Conservation (phyloP, 2,113 vertebrate species). For the Tupaia chinensis region DNA sequence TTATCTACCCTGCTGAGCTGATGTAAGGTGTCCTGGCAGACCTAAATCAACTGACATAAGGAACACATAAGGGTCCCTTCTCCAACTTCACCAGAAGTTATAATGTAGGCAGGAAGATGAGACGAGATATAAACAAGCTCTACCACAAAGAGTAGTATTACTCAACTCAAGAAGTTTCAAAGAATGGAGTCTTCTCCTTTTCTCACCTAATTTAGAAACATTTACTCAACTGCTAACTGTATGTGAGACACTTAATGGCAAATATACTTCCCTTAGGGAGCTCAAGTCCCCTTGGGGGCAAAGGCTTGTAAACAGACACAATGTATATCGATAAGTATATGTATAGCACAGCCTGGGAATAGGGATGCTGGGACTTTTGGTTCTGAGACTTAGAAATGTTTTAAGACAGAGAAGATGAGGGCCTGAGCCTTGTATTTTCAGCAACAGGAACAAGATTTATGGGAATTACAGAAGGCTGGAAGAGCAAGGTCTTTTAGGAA, state of each 20-base stretch:
- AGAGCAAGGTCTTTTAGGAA: neutral
- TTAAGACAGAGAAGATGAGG: neutral
- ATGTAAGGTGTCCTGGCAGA: neutral
- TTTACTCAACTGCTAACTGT: neutral
- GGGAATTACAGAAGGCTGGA: neutral
- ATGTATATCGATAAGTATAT: neutral
- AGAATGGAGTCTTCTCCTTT: neutral
- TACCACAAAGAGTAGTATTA: neutral
- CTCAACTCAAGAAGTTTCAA: neutral
- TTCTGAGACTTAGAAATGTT: neutral
- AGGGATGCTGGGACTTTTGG: neutral
- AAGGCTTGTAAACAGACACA: neutral
- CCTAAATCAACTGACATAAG: neutral
- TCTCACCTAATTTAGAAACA: neutral
- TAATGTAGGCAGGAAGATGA: neutral
- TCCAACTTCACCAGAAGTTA: neutral
- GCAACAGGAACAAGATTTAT: neutral
- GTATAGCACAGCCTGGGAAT: no score
- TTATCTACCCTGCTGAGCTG: neutral
- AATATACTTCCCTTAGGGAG: neutral
- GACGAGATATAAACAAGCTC: neutral
- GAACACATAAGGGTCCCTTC: neutral
- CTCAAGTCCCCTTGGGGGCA: neutral
- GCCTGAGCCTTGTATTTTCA: neutral
- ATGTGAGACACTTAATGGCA: neutral